Evolutionary conservation across 2,113 vertebrate species (phyloP).

Genomic region (Bubo scandiacus): DNA sequence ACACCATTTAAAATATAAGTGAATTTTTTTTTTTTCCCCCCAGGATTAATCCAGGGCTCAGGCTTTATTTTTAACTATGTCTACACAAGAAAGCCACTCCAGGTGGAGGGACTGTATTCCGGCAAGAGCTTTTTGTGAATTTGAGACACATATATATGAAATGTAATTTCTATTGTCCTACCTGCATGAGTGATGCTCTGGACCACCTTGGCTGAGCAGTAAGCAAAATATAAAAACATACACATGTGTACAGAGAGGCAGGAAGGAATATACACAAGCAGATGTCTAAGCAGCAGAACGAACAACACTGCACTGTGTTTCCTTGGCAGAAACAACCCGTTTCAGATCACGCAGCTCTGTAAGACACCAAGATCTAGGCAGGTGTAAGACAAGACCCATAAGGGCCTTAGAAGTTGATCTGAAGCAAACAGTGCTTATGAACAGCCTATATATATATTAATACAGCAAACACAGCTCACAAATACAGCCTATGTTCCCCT

Average conservation of each 20-base stretch:
- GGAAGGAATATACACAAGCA: constrained; percentile 1
- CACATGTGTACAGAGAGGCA: constrained; percentile 14
- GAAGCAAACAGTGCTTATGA: neutral
- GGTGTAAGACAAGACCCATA: neutral
- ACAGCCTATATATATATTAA: neutral
- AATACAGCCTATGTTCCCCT: neutral
- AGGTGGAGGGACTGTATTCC: neutral
- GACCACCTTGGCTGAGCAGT: constrained; percentile 66
- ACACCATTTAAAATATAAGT: neutral
- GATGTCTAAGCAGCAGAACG: neutral
- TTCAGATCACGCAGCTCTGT: constrained; percentile 15
- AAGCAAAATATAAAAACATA: constrained; percentile 62
- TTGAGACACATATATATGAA: neutral
- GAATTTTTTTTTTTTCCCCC: neutral
- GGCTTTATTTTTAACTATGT: neutral
- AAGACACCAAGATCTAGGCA: neutral
- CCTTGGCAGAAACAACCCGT: neutral
- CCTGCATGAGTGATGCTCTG: constrained; percentile 80
- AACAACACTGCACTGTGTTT: neutral
- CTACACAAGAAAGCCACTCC: neutral
- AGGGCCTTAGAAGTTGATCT: neutral
- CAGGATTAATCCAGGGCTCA: neutral
- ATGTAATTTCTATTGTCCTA: constrained; percentile 58
- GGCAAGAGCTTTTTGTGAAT: neutral
- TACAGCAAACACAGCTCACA: neutral